Evolutionary conservation across 2,797 vertebrate genomes (phyloP), one percentile per base, ranked within the genome.

Genomic region (Eurystomus glaucurus): DNA sequence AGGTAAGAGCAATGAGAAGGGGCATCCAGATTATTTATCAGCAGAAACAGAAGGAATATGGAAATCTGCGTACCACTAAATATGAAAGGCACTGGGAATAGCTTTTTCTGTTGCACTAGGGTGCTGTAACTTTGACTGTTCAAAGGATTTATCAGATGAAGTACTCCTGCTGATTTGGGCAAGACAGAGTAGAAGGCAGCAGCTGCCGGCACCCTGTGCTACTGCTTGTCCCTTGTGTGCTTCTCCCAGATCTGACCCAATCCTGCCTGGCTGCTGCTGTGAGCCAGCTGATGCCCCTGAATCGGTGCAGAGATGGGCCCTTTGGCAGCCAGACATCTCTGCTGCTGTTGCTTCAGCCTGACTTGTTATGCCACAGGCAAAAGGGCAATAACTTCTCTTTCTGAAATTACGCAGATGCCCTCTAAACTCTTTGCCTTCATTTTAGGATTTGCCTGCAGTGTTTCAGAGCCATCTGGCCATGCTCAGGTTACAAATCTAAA

Each of bases 21-120:
- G 79, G 25, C 74, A 92, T 76, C 55, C 88, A 74, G 66, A 29
- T 87, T 76, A 72, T 89, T 91, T 96, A 88, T 83, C 68, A 87
- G 62, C 74, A 83, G 66, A 51, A 80, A 23, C 60, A 87, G 68
- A 55, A 45, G 55, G 55, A 90, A 43, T 77, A 64, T 68, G 71
- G 78, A 92, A 91, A 82, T 74, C 35, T 58, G 9, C 33, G 78
- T 48, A 5, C 51, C 64, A 45, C 35, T 79, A 62, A 55, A 79
- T 45, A 70, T 41, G 41, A 83, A 93, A 84, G 41, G 72, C n/a
- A 33, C 12, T 20, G 46, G 72, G 48, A 79, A 20, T 0, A 41
- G 46, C 19, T 55, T 72, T 70, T 58, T 9, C 58, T 62, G 0
- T 51, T 87, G 74, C 9, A 8, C 13, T 22, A 41, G 54, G 54